Evolutionary conservation across 1,140 invertebrate species (phyloP).

Genomic region (Panagrolaimus sp.): DNA sequence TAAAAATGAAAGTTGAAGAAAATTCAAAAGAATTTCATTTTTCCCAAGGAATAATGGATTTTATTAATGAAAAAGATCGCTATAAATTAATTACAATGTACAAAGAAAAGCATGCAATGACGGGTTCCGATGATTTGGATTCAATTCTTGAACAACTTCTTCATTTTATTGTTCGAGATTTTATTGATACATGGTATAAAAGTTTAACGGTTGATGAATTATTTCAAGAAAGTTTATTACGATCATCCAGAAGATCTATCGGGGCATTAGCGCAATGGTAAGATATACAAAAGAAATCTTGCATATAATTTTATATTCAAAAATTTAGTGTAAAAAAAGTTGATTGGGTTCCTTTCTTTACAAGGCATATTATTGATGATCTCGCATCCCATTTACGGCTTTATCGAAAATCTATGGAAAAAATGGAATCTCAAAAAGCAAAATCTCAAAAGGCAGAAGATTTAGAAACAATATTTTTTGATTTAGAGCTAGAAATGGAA

Average conservation of each 20-base stretch:
- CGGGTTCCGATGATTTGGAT: background rate
- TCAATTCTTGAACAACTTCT: constrained; percentile 62
- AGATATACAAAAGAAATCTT: constrained; percentile 20
- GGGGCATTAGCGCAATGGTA: constrained; percentile 64
- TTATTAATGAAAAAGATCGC: constrained; percentile 4
- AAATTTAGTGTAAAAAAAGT: constrained; percentile 72
- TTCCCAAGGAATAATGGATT: background rate
- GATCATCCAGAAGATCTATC: constrained; percentile 63
- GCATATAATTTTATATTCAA: background rate
- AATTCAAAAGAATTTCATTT: background rate
- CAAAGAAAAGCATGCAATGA: constrained; percentile 14
- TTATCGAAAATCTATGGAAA: constrained; percentile 70
- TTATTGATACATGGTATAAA: constrained; percentile 72
- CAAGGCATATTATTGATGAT: constrained; percentile 79
- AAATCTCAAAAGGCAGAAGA: constrained; percentile 46
- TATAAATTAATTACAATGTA: background rate
- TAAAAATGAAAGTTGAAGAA: background rate
- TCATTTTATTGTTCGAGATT: constrained; percentile 71
- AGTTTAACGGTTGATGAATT: constrained; percentile 63
- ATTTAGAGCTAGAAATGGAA: constrained; percentile 78
- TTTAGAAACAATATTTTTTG: constrained; percentile 76
- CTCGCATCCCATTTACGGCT: constrained; percentile 78
- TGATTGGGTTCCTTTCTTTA: constrained; percentile 80
- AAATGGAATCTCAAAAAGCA: constrained; percentile 62
- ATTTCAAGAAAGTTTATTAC: constrained; percentile 62